These are phyloP conservation scores for Calosoma granatense DNA, from an alignment of 1,140 invertebrate species.

Conservation along the genomic window DNA sequence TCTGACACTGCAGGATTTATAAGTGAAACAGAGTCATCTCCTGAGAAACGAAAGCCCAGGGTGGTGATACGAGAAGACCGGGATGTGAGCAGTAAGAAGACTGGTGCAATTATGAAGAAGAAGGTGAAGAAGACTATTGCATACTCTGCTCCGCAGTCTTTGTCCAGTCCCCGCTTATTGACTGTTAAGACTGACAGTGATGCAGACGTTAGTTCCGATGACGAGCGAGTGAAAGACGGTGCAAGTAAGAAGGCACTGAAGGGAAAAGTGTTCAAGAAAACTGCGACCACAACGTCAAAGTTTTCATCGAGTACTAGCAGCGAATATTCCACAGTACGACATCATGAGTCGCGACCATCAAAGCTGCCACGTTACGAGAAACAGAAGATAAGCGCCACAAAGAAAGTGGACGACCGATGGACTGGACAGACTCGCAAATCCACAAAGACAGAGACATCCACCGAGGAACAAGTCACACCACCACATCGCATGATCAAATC, in stretches of 20 bases:
- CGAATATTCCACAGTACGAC: background rate
- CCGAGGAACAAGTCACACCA: conserved; percentile 13
- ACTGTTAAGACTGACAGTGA: conserved; percentile 22
- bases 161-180: conserved; percentile 14
- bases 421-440: background rate
- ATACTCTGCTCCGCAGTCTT: background rate
- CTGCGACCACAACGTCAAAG: background rate
- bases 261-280: conserved; percentile 4
- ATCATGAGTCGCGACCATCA: background rate
- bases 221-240: conserved; percentile 20
- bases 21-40: background rate
- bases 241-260: background rate
- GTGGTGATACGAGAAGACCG: background rate
- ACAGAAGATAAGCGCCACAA: background rate
- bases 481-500: conserved; percentile 18
- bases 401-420: conserved; percentile 10
- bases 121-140: background rate
- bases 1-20: too few species aligned
- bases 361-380: background rate
- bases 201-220: conserved; percentile 30
- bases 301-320: background rate
- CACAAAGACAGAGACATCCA: background rate
- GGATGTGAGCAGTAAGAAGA: background rate
- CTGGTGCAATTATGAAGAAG: background rate
- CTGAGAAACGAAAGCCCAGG: background rate